phyloP scores from a whole-genome alignment of 2,113 vertebrate species.

The Pluvianellus socialis region DNA sequence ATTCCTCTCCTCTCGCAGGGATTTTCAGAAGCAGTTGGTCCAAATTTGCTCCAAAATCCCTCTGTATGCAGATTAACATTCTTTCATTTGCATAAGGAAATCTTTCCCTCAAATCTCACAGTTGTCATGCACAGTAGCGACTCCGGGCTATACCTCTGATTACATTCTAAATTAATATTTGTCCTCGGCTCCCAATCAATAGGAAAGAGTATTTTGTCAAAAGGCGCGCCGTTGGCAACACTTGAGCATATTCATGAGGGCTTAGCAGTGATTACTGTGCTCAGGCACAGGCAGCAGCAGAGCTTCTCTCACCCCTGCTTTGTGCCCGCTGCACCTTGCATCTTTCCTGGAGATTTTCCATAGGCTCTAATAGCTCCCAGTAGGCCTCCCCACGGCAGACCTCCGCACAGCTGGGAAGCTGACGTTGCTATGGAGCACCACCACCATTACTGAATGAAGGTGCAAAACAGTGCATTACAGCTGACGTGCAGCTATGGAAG shows the following conservation, averaged over 20 bases:
- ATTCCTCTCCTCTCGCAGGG: not conserved
- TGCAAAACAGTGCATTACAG: slow-evolving; percentile 33
- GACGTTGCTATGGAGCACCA: slow-evolving; percentile 55
- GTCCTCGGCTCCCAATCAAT: not conserved
- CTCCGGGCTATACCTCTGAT: not conserved
- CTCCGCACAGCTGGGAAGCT: slow-evolving; percentile 57
- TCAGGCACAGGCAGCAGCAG: not conserved
- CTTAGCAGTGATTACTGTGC: slow-evolving; percentile 27
- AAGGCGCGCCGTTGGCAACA: not conserved
- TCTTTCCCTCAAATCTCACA: slow-evolving; percentile 27
- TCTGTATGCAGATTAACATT: slow-evolving; percentile 27
- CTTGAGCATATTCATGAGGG: slow-evolving; percentile 55
- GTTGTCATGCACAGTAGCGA: slow-evolving; percentile 41
- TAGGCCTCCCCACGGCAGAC: not conserved
- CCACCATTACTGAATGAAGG: slow-evolving; percentile 45
- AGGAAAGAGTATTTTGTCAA: slow-evolving; percentile 17
- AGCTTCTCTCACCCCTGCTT: not conserved
- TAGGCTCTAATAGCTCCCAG: slow-evolving; percentile 67
- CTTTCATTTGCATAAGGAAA: slow-evolving; percentile 4
- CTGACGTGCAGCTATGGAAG: slow-evolving; percentile 19
- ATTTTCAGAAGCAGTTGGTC: not conserved
- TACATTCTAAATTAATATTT: slow-evolving; percentile 62
- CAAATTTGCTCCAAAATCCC: not conserved
- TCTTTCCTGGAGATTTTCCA: slow-evolving; percentile 47
- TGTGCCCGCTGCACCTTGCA: not conserved